Percentiles rank a stretch among this genome's conserved stretches.
These are phyloP conservation scores for Cirrhinus mrigala DNA, from an alignment of 2,797 vertebrate species.

Conservation along the genomic window DNA sequence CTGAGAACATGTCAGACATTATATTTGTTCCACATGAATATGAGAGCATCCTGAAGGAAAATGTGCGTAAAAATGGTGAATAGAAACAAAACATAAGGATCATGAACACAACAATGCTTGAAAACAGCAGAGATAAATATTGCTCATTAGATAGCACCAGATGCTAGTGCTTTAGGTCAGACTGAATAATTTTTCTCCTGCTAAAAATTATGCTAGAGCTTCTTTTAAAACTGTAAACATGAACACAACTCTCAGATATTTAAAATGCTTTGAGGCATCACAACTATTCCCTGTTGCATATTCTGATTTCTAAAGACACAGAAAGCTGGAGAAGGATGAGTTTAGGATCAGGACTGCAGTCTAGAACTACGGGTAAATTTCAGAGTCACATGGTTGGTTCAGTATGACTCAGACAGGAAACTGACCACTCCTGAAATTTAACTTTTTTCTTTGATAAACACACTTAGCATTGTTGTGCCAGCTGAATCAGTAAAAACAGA, in stretches of 20 bases:
- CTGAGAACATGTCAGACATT: neutral
- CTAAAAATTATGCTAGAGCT: neutral
- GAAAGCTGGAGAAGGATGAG: neutral
- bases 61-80: neutral
- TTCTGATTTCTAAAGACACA: neutral
- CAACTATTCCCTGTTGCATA: neutral
- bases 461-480: neutral
- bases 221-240: neutral
- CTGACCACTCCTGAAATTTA: neutral
- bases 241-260: neutral
- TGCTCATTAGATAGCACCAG: conserved; percentile 8
- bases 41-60: neutral
- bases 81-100: neutral
- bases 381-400: conserved; percentile 74
- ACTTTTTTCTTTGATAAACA: neutral
- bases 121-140: conserved; percentile 4
- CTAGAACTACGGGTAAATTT: conserved; percentile 76
- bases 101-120: neutral
- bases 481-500: conserved; percentile 12
- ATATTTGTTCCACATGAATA: neutral
- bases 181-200: neutral
- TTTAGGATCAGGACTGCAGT: neutral
- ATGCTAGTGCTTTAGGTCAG: neutral
- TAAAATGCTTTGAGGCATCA: neutral
- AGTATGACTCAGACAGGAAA: conserved; percentile 7